phyloP scores from a whole-genome alignment of 2,797 vertebrate genomes.

The Paedocypris micromegethes region DNA sequence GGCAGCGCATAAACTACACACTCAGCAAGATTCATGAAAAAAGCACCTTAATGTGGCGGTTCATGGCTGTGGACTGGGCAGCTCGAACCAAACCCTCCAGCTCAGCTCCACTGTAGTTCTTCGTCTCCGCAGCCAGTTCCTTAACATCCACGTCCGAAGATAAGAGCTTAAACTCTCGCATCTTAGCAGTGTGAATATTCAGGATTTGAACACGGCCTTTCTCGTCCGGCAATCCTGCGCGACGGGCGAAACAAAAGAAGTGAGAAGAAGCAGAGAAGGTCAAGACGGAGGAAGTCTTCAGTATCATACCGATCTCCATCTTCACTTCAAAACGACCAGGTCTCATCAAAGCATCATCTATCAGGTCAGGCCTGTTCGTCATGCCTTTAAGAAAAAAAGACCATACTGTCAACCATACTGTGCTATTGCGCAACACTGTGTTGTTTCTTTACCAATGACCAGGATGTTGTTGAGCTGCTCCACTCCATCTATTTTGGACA shows the following conservation, averaged over 20 bases:
- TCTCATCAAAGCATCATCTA: constrained; percentile 94
- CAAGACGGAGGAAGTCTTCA: neutral
- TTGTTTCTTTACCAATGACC: constrained; percentile 79
- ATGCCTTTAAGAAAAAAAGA: constrained; percentile 72
- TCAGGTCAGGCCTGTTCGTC: constrained; percentile 97
- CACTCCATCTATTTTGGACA: constrained; percentile 95
- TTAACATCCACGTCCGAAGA: constrained; percentile 74
- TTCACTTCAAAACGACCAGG: constrained; percentile 96
- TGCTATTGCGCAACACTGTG: too few species aligned
- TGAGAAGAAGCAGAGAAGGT: neutral
- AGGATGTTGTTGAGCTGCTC: constrained; percentile 98
- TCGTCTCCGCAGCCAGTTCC: constrained; percentile 86
- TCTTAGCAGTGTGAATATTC: constrained; percentile 91
- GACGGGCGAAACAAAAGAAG: neutral
- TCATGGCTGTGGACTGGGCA: constrained; percentile 97
- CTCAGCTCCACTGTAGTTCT: constrained; percentile 96
- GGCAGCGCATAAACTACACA: too few species aligned
- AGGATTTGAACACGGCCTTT: constrained; percentile 94
- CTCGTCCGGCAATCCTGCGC: constrained; percentile 86
- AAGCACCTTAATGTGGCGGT: constrained; percentile 93
- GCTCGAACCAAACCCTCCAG: constrained; percentile 92
- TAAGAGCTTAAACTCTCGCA: constrained; percentile 84
- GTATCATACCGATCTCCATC: constrained; percentile 90
- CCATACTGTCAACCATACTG: too few species aligned
- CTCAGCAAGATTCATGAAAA: too few species aligned